Evolutionary conservation across 2,113 vertebrate species (phyloP).

Genomic region (Prietella phreatophila): DNA sequence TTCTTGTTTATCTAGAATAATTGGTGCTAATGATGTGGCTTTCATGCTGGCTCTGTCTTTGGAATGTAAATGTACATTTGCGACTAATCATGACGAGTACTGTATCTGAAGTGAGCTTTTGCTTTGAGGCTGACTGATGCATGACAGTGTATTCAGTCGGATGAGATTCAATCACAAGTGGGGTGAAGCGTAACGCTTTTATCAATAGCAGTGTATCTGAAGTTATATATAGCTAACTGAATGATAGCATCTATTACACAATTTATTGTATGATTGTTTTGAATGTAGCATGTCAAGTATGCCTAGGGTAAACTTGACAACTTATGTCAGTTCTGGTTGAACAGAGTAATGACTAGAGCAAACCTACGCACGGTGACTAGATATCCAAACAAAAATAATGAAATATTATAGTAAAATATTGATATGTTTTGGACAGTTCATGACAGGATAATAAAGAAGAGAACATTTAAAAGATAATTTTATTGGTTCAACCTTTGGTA

Average conservation of each 20-base stretch:
- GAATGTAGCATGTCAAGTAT: not conserved
- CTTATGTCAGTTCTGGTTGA: not conserved
- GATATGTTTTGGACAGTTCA: not conserved
- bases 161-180: not conserved
- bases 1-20: slow-evolving; percentile 54
- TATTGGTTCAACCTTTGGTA: not conserved
- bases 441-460: not conserved
- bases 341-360: not conserved
- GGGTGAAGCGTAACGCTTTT: not conserved
- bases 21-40: slow-evolving; percentile 53
- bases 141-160: not conserved
- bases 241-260: not conserved
- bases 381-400: not conserved
- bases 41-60: slow-evolving; percentile 35
- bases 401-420: not conserved
- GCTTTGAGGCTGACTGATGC: slow-evolving; percentile 32
- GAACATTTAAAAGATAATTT: not conserved
- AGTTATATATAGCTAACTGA: not conserved
- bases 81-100: slow-evolving; percentile 22
- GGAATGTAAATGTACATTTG: slow-evolving; percentile 48
- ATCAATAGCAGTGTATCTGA: not conserved
- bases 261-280: not conserved
- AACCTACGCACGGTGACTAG: not conserved
- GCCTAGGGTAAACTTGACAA: not conserved
- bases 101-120: slow-evolving; percentile 8